Base-by-base conservation (phyloP, 2,797 vertebrate species). In the Sebastes wilsoni region DNA sequence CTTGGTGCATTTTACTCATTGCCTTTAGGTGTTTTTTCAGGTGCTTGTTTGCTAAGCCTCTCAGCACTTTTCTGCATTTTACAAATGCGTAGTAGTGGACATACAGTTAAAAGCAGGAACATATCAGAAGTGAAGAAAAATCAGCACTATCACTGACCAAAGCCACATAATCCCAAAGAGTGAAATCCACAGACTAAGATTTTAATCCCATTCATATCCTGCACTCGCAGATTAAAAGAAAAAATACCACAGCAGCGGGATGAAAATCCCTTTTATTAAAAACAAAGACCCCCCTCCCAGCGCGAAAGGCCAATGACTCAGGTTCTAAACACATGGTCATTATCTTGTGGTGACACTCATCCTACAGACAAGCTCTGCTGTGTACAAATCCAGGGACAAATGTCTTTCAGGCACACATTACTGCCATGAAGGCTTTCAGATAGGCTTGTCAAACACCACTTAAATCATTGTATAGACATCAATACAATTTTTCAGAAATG, bases 191-290 rank as follows among this genome's bases (percentile, higher is more conserved):
- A 92, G 92, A 94, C 93, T 93, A 96, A 97, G 96, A 96, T 95
- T 96, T 94, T 98, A 98, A 98, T 98, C 97, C 96, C 91, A 96
- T 97, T 97, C 93, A 92, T 92, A 64, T 89, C 38, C 66, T 73
- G 68, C 30, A 79, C 18, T 83, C 62, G 18, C 25, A 90, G 85
- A 91, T 91, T 88, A 88, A 79, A 65, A 65, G 20, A 66, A 54
- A 82, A 72, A 69, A 81, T 22, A 91, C 65, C 65, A 80, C 79
- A 81, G 38, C 8, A 89, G 38, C 16, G 1, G 66, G 82, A 88
- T 92, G 75, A 92, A 83, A 91, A 89, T 84, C 73, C 77, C 65
- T 27, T 32, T 62, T 52, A 67, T 67, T 69, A 79, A 82, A 84
- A 85, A 83, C 80, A 85, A 88, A 75, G 66, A 71, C 42, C 62